These are phyloP conservation scores for Phylloscopus whistleri DNA, from an alignment of 2,113 vertebrate genomes.

Conservation along the genomic window DNA sequence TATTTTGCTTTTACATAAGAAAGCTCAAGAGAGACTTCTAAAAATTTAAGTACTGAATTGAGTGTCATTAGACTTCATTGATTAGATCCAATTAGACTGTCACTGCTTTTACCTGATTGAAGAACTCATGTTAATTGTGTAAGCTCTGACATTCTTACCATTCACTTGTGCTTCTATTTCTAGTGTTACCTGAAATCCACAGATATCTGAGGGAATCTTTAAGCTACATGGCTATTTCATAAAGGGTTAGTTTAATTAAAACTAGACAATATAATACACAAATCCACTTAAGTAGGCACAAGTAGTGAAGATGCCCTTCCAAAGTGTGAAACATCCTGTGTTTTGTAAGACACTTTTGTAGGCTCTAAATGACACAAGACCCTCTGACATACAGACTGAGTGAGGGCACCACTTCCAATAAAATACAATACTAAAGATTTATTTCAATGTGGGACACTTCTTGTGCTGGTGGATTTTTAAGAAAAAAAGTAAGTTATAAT, in stretches of 20 bases:
- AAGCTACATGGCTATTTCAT: not conserved
- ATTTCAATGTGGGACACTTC: rapidly evolving
- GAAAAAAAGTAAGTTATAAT: not conserved
- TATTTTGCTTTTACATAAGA: not conserved
- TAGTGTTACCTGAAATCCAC: not conserved
- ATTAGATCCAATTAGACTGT: not conserved
- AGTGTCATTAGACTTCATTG: not conserved
- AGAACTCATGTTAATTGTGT: not conserved
- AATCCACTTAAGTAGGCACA: not conserved
- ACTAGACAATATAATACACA: not conserved
- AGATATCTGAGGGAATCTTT: not conserved
- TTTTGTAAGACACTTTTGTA: not conserved
- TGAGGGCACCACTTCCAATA: not conserved
- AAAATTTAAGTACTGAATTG: not conserved
- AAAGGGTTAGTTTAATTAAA: not conserved
- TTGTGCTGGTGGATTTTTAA: not conserved
- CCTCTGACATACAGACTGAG: not conserved
- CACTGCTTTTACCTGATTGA: not conserved
- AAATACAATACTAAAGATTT: not conserved
- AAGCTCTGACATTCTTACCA: not conserved
- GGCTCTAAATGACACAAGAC: not conserved
- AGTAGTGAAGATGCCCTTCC: not conserved
- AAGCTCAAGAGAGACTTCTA: not conserved
- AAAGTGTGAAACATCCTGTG: not conserved
- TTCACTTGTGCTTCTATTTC: not conserved